phyloP scores from a whole-genome alignment of 2,113 vertebrate genomes.

The Murina feae region DNA sequence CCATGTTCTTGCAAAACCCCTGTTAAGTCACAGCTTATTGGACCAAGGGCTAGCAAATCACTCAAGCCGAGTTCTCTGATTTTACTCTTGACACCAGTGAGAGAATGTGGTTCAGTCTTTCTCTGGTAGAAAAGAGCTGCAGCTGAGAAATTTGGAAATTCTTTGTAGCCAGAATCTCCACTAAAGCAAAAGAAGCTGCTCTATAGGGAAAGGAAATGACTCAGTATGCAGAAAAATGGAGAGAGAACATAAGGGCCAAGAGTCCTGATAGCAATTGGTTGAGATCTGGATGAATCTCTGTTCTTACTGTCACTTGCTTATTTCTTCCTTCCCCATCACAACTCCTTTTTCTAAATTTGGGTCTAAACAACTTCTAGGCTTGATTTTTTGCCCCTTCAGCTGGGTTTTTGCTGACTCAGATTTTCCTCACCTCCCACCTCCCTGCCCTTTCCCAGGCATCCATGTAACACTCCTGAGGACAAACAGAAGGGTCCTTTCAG shows the following conservation, averaged over 20 bases:
- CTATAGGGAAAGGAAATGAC: background rate
- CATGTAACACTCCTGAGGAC: background rate
- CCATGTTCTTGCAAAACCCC: background rate
- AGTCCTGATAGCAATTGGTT: background rate
- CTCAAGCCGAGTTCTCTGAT: background rate
- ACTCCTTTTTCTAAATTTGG: background rate
- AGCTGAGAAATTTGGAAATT: background rate
- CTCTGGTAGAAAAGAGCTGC: background rate
- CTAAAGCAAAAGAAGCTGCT: background rate
- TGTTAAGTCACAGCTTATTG: background rate
- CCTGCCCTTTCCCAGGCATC: background rate
- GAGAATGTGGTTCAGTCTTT: background rate
- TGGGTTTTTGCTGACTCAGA: background rate
- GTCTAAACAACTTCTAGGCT: background rate
- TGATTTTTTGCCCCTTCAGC: background rate
- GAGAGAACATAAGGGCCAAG: background rate
- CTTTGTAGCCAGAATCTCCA: background rate
- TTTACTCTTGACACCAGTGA: background rate
- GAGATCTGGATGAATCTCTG: background rate
- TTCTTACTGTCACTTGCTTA: background rate
- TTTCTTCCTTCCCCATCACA: background rate
- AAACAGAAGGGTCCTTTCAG: background rate
- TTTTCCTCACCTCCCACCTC: background rate
- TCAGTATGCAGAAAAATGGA: background rate
- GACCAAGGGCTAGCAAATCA: background rate